phyloP scores from a whole-genome alignment of 2,888 invertebrate species.

The Spatulosminthurus flaviceps region DNA sequence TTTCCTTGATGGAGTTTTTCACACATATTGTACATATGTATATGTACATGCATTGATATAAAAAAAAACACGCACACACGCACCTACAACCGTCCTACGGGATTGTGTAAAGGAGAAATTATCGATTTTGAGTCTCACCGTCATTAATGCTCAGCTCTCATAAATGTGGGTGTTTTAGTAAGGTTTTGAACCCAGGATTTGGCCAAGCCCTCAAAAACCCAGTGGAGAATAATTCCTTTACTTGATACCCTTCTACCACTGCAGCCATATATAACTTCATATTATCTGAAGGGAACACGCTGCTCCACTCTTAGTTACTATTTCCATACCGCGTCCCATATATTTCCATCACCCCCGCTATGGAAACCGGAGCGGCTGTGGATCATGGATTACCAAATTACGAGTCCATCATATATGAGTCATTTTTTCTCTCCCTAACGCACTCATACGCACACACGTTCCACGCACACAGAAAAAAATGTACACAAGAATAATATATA shows the following conservation, averaged over 20 bases:
- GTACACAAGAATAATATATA: neutral
- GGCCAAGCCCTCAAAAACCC: neutral
- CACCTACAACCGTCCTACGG: neutral
- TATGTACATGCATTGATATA: no score
- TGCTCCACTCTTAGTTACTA: neutral
- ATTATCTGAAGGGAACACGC: neutral
- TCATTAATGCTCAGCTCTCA: conserved; percentile 28
- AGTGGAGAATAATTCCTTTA: neutral
- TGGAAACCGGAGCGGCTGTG: conserved; percentile 19
- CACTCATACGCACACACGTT: neutral
- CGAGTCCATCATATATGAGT: conserved; percentile 40
- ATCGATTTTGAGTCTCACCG: conserved; percentile 35
- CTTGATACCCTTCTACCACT: neutral
- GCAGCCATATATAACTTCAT: neutral
- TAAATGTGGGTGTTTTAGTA: conserved; percentile 31
- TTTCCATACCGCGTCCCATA: neutral
- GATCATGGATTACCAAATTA: conserved; percentile 37
- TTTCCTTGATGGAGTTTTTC: neutral
- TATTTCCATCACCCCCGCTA: neutral
- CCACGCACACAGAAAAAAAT: neutral
- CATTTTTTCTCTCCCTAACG: conserved; percentile 34
- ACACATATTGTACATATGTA: neutral
- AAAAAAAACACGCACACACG: neutral
- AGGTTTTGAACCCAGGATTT: conserved; percentile 8
- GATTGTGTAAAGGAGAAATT: conserved; percentile 23